A percentile compares a stretch with the other conserved stretches of the same genome.
Conservation (phyloP, 2,797 vertebrate genomes). For the Streptopelia turtur region DNA sequence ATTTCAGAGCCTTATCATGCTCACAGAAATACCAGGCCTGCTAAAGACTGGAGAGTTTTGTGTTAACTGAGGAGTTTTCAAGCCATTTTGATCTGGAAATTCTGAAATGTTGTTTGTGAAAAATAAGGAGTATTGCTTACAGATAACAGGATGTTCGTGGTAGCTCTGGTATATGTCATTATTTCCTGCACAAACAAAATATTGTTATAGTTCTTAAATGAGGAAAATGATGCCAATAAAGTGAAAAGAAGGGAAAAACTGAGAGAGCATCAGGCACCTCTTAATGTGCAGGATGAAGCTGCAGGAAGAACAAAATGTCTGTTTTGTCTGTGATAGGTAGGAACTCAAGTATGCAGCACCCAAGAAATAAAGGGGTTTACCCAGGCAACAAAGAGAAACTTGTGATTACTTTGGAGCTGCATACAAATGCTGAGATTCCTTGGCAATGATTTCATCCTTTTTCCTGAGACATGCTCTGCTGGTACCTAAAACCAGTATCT, state of each 20-base stretch:
- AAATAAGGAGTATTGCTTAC: neutral
- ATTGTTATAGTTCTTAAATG: neutral
- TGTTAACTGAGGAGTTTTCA: neutral
- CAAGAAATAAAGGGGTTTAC: conserved; percentile 40
- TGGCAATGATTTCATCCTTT: conserved; percentile 3
- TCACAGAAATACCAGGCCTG: neutral
- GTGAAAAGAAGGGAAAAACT: conserved; percentile 6
- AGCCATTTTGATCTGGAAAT: neutral
- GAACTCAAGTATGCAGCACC: neutral
- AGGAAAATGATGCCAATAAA: neutral
- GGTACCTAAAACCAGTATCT: neutral
- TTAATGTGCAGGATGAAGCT: conserved; percentile 12
- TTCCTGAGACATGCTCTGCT: conserved; percentile 36
- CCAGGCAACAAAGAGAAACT: conserved; percentile 4
- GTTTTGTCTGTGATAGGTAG: neutral
- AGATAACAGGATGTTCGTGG: neutral
- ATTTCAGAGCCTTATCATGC: neutral
- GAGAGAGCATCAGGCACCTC: neutral
- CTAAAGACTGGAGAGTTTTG: neutral
- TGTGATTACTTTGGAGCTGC: neutral
- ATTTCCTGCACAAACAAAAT: neutral
- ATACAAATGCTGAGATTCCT: conserved; percentile 16
- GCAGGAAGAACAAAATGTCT: conserved; percentile 2
- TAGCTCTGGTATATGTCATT: neutral
- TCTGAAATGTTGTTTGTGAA: neutral